phyloP scores from a whole-genome alignment of 2,797 vertebrate species.

The Hemibagrus guttatus region DNA sequence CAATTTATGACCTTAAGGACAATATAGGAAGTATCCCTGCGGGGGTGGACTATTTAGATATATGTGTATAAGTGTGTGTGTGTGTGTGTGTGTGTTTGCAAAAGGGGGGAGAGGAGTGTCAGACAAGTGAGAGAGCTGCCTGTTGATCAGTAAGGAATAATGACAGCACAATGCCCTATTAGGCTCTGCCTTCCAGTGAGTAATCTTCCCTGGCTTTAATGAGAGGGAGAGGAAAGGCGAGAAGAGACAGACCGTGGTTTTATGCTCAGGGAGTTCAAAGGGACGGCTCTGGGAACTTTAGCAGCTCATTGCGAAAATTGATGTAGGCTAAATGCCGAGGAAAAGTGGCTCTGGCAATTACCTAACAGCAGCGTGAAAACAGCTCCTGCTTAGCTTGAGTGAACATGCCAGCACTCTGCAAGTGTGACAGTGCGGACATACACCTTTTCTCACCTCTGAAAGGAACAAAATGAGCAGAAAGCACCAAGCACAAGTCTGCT shows the following conservation, averaged over 20 bases:
- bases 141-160: constrained; percentile 60
- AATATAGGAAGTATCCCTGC: constrained; percentile 49
- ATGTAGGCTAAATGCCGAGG: constrained; percentile 58
- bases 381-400: constrained; percentile 38
- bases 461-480: constrained; percentile 6
- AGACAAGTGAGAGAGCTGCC: constrained; percentile 42
- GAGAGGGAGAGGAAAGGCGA: constrained; percentile 55
- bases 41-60: constrained; percentile 21
- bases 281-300: constrained; percentile 60
- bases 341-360: constrained; percentile 60
- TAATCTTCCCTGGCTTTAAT: constrained; percentile 58
- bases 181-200: constrained; percentile 56
- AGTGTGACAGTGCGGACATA: constrained; percentile 30
- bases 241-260: constrained; percentile 49
- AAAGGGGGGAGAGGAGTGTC: constrained; percentile 20
- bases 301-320: constrained; percentile 60
- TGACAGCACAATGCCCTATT: constrained; percentile 56
- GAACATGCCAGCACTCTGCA: constrained; percentile 34
- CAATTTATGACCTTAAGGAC: constrained; percentile 51
- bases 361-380: constrained; percentile 51
- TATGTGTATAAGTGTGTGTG: not conserved
- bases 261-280: constrained; percentile 59
- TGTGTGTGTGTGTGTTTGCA: constrained; percentile 1
- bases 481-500: constrained; percentile 22
- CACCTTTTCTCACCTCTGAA: constrained; percentile 38